These are phyloP conservation scores for Chloroceryle aenea DNA, from an alignment of 2,113 vertebrate genomes.

Conservation along the genomic window DNA sequence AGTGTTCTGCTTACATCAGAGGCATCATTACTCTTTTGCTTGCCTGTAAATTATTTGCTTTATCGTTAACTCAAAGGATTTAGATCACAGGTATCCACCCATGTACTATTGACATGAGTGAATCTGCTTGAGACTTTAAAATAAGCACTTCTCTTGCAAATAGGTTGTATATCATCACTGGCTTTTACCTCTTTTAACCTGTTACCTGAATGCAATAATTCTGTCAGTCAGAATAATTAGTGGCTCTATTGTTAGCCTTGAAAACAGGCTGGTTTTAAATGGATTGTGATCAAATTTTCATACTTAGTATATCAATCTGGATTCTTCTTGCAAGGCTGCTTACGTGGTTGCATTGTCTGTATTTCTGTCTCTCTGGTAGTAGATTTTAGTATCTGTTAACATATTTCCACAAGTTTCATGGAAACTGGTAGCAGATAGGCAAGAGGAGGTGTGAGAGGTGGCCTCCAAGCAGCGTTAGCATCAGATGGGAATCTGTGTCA, in stretches of 20 bases:
- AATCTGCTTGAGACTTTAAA: not conserved
- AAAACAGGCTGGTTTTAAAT: not conserved
- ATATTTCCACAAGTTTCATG: not conserved
- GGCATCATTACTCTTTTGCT: not conserved
- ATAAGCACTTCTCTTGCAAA: not conserved
- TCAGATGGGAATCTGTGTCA: not conserved
- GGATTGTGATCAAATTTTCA: not conserved
- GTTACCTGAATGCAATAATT: not conserved
- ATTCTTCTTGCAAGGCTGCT: not conserved
- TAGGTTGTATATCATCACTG: not conserved
- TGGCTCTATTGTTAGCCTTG: not conserved
- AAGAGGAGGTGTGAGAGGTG: not conserved
- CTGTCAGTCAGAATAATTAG: not conserved
- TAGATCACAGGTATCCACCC: too few relatives aligned
- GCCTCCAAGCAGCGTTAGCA: not conserved
- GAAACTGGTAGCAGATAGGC: not conserved
- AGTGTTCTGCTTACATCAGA: not conserved
- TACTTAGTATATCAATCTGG: not conserved
- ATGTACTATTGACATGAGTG: not conserved
- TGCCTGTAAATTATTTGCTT: not conserved
- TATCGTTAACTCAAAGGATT: too few relatives aligned
- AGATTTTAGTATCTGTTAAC: not conserved
- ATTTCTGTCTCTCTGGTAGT: not conserved
- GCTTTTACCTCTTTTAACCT: not conserved
- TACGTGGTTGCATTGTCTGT: not conserved